These are phyloP conservation scores for Caenorhabditis elegans DNA, from an alignment of 1,140 invertebrate genomes.

Conservation along the genomic window DNA sequence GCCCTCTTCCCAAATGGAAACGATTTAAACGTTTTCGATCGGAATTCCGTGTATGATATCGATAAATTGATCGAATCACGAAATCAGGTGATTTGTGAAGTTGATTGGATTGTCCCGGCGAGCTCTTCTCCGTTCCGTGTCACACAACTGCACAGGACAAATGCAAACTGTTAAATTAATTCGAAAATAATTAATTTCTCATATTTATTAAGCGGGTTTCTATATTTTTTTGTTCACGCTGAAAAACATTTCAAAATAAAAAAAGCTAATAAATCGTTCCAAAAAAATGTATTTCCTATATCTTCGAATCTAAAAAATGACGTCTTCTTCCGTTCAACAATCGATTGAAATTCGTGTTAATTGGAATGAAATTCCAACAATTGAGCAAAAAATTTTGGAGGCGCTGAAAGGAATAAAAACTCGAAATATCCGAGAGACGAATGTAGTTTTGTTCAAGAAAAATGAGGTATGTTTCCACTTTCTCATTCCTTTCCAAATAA, in stretches of 20 bases:
- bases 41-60: neutral
- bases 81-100: slow-evolving; percentile 13
- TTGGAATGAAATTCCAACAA: neutral
- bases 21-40: neutral
- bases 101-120: slow-evolving; percentile 8
- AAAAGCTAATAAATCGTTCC: too few relatives aligned
- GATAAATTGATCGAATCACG: neutral
- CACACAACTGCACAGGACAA: neutral
- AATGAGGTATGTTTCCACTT: neutral
- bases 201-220: neutral
- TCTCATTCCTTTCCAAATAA: too few relatives aligned
- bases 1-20: neutral
- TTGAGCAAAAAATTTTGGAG: neutral
- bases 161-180: neutral
- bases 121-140: slow-evolving; percentile 2
- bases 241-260: neutral
- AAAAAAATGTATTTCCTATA: neutral
- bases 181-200: neutral
- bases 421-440: neutral
- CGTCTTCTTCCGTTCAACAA: neutral
- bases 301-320: neutral
- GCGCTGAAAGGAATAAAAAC: neutral
- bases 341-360: neutral
- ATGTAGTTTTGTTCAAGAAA: neutral
- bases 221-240: neutral